Conservation (phyloP, 2,888 invertebrate genomes). For the Folsomia candida region DNA sequence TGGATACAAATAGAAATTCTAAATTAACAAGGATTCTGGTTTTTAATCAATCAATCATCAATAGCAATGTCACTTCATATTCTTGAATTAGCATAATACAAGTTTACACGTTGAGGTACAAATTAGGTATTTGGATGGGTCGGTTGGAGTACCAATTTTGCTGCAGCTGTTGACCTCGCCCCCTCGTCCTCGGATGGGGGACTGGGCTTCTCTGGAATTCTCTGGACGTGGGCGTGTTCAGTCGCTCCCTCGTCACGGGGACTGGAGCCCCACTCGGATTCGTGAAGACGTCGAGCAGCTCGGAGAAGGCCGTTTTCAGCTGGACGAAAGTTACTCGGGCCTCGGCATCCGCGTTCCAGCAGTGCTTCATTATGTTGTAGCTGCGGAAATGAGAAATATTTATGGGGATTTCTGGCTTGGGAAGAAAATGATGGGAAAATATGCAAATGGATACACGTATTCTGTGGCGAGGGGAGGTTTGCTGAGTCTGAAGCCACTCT, state of each 20-base stretch:
- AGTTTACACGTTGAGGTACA: neutral
- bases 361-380: constrained; percentile 30
- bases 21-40: too few relatives aligned
- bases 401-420: neutral
- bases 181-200: neutral
- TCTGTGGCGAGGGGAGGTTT: constrained; percentile 25
- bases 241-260: neutral
- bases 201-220: neutral
- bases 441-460: constrained; percentile 24
- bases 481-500: constrained; percentile 31
- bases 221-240: neutral
- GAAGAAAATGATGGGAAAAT: neutral
- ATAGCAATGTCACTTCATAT: too few relatives aligned
- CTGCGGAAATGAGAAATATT: constrained; percentile 6
- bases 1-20: too few relatives aligned
- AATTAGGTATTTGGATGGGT: neutral
- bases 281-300: neutral
- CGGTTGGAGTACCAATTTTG: neutral
- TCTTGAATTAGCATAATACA: too few relatives aligned
- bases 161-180: neutral
- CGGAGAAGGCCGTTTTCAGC: neutral
- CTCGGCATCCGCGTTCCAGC: constrained; percentile 24
- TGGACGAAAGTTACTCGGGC: constrained; percentile 15
- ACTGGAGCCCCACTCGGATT: neutral
- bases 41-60: too few relatives aligned